phyloP scores from a whole-genome alignment of 2,113 vertebrate species.

The Salvelinus namaycush region DNA sequence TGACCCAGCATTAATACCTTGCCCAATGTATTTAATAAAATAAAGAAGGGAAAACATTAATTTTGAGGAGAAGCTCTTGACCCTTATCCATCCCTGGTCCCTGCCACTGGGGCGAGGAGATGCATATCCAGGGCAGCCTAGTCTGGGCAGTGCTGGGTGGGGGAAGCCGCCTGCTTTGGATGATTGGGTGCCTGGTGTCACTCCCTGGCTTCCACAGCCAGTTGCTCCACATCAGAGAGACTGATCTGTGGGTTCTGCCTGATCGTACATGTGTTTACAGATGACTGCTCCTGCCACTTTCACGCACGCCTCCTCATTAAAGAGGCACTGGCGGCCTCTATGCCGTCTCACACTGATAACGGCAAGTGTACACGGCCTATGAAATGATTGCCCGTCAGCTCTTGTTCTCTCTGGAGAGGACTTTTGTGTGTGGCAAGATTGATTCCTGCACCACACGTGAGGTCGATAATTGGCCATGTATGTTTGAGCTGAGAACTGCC shows the following conservation, averaged over 20 bases:
- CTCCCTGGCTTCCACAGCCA: not conserved
- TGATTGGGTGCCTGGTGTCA: not conserved
- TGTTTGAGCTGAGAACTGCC: conserved; percentile 4
- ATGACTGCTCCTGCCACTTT: conserved; percentile 2
- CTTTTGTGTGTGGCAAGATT: not conserved
- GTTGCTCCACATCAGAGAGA: not conserved
- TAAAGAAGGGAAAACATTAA: conserved; percentile 6
- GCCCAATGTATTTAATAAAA: not conserved
- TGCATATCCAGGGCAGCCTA: too few species aligned
- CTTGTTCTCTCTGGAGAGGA: conserved; percentile 10
- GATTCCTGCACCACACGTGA: not conserved
- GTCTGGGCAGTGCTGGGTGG: too few species aligned
- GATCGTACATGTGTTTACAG: not conserved
- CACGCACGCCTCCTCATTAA: conserved; percentile 7
- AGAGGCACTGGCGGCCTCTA: not conserved
- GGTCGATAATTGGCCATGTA: conserved; percentile 20
- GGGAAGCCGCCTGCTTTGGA: too few species aligned
- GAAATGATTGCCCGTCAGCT: conserved; percentile 12
- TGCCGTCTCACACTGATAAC: not conserved
- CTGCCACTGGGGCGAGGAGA: not conserved
- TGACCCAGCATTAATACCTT: not conserved
- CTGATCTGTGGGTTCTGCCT: conserved; percentile 10
- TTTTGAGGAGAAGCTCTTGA: conserved; percentile 8
- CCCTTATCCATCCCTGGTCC: not conserved
- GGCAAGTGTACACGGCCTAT: not conserved